Evolutionary conservation across 64 coral and sea anemone species (phyloP), one percentile per base, ranked within the genome.

Genomic region (Pocillopora damicornis): DNA sequence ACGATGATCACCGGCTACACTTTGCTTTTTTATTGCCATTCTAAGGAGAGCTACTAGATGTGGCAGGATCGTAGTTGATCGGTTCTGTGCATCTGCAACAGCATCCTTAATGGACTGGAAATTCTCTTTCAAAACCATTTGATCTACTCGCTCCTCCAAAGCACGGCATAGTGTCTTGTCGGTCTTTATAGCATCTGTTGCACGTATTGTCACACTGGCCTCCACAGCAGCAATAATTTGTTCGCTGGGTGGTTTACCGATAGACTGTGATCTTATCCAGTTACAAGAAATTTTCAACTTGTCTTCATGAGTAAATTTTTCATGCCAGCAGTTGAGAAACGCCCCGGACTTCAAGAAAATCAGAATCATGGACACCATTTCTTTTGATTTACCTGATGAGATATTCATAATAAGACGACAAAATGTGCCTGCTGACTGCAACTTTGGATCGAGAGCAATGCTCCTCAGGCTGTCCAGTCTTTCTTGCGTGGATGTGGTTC

Each of bases 201-300:
- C 8, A 72, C 37, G 58, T 0, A 84, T 20, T n/a, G 23, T 14
- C 37, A 7, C 35, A 23, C 63, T 71, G 13, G 38, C 64, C 12
- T 26, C 35, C 17, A 84, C 81, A 71, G 56, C 81, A 57, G 10
- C 64, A 30, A 84, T 63, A 6, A 84, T n/a, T n/a, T 84, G 67
- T 65, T 73, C 81, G 25, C 58, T 72, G 8, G 1, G 36, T 25
- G 51, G 58, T 20, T 20, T 56, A 1, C 81, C 65, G 15, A 7
- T 18, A 25, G 6, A 45, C 45, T 56, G 13, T 20, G 42, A 51
- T 59, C 5, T 30, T 22, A 84, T 15, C 61, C 81, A 84, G 2
- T 72, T 37, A 57, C 14, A 8, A 36, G 20, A 84, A 71, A 84
- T 9, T 1, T 30, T 72, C 1, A n/a, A 12, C 58, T 58, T 69